Evolutionary conservation across 1,140 invertebrate species (phyloP).

Genomic region (Microplitis demolitor): DNA sequence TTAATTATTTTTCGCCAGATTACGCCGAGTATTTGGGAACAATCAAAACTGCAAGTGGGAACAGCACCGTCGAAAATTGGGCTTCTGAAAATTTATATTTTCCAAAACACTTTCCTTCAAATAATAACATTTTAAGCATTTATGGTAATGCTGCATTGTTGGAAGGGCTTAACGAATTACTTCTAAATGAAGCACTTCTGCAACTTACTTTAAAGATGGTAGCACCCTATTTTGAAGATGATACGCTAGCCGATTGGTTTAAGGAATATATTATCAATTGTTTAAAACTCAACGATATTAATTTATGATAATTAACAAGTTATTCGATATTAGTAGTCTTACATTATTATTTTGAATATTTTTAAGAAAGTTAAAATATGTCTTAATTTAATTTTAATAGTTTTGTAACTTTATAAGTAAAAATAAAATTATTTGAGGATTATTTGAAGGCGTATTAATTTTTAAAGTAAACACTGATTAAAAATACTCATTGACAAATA

Average conservation of each 20-base stretch:
- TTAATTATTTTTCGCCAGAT: slow-evolving; percentile 79
- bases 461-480: too few relatives aligned
- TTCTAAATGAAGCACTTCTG: slow-evolving; percentile 81
- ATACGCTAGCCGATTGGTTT: slow-evolving; percentile 75
- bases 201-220: slow-evolving; percentile 79
- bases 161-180: slow-evolving; percentile 70
- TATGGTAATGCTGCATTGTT: slow-evolving; percentile 76
- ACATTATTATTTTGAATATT: too few relatives aligned
- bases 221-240: slow-evolving; percentile 75
- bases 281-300: slow-evolving; percentile 85
- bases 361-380: too few relatives aligned
- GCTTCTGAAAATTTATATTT: slow-evolving; percentile 73
- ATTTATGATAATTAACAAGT: slow-evolving; percentile 66
- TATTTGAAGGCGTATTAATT: too few relatives aligned
- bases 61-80: slow-evolving; percentile 78
- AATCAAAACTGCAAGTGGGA: slow-evolving; percentile 79
- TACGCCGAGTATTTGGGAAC: slow-evolving; percentile 81
- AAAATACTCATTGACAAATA: too few relatives aligned
- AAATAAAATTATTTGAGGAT: too few relatives aligned
- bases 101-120: slow-evolving; percentile 80
- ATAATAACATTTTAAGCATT: slow-evolving; percentile 78
- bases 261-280: slow-evolving; percentile 86
- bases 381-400: too few relatives aligned
- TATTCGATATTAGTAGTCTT: too few relatives aligned
- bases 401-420: too few relatives aligned